Evolutionary conservation across 2,113 vertebrate genomes (phyloP), one percentile per base, ranked within the genome.

Genomic region (Pao palembangensis): DNA sequence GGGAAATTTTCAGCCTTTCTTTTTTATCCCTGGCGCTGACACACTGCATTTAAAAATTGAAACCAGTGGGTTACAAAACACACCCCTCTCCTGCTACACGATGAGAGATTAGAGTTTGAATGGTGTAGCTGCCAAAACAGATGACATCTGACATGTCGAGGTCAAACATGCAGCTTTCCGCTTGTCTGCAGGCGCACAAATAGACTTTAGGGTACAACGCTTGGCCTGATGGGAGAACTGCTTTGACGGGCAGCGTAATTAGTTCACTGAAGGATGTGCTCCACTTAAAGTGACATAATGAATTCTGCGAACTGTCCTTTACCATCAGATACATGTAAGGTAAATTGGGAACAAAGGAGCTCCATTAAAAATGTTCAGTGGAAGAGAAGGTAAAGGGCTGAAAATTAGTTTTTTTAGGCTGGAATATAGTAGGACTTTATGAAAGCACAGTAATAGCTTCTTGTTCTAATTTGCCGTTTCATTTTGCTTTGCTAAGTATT

Each of bases 241-340:
- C 67, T 64, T 71, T 88, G 83, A 83, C 68, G 61, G 83, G 71
- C 76, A 75, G 67, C 55, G 69, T 80, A 87, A 87, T 87, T 82
- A 88, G 78, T 68, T 64, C 2, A 8, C 73, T 76, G 75, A 83
- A 74, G 65, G 81, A 84, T 79, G 71, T 72, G 74, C 56, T 64
- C 13, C 48, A 66, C 69, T 81, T 51, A 61, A 79, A 75, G 67
- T 80, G 80, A 76, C 82, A 78, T 64, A 74, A 76, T 80, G 74
- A 79, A 77, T 73, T 71, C 66, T 58, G 62, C 18, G 47, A 25
- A 72, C 69, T 67, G 69, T 76, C 70, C 51, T 81, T 69, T 71
- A 54, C 63, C 55, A 43, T 57, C 63, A 76, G 75, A 79, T 79
- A 76, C 84, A 69, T 78, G 78, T 87, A 81, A 67, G 72, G 67